Evolutionary conservation across 2,888 invertebrate genomes (phyloP).

Genomic region (Vesta saturnalis): DNA sequence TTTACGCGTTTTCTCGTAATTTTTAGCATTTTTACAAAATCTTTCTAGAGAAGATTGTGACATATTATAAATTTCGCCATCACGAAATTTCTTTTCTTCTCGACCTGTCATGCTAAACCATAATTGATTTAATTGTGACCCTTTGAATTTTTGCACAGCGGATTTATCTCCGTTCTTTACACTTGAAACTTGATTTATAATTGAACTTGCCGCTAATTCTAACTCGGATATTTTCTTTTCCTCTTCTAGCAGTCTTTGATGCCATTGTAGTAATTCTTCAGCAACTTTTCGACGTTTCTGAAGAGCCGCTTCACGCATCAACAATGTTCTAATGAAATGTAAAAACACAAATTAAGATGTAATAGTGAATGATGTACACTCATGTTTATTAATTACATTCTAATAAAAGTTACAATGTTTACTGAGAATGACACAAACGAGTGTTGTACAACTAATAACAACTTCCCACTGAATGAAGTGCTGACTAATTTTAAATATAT

Average conservation of each 20-base stretch:
- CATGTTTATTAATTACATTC: constrained; percentile 18
- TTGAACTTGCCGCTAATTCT: constrained; percentile 60
- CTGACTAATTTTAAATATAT: constrained; percentile 57
- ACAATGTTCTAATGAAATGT: constrained; percentile 55
- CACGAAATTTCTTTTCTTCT: constrained; percentile 58
- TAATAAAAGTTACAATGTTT: constrained; percentile 33
- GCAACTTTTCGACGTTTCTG: constrained; percentile 63
- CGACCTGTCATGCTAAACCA: constrained; percentile 62
- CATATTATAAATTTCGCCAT: constrained; percentile 58
- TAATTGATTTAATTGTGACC: constrained; percentile 61
- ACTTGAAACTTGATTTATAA: constrained; percentile 51
- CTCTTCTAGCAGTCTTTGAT: constrained; percentile 65
- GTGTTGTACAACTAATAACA: constrained; percentile 48
- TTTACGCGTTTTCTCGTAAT: constrained; percentile 25
- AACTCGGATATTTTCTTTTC: constrained; percentile 64
- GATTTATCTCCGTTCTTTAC: constrained; percentile 16
- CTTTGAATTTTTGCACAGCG: constrained; percentile 50
- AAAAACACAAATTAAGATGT: constrained; percentile 3
- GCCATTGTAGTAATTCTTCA: constrained; percentile 66
- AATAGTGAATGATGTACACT: background rate
- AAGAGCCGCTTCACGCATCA: constrained; percentile 64
- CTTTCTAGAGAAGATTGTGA: constrained; percentile 60
- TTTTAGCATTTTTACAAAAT: constrained; percentile 61
- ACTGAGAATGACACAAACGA: constrained; percentile 31
- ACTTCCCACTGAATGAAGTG: constrained; percentile 50